phyloP scores from a whole-genome alignment of 1,140 invertebrate genomes.

The Pentalonia nigronervosa region DNA sequence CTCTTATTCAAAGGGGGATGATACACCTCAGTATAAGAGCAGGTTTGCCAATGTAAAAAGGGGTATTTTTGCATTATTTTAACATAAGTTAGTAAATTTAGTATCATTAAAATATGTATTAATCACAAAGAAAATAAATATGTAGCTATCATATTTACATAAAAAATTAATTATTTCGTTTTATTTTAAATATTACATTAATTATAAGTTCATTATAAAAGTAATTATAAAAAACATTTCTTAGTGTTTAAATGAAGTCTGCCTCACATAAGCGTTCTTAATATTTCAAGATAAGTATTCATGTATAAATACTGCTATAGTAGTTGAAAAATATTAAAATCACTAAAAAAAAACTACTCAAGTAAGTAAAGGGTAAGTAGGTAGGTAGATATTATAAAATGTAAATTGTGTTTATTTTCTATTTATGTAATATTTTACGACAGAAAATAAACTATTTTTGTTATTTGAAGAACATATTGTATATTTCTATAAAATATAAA shows the following conservation, averaged over 20 bases:
- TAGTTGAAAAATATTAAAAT: not conserved
- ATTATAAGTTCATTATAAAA: not conserved
- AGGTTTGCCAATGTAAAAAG: constrained; percentile 32
- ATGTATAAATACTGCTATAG: not conserved
- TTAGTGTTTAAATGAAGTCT: not conserved
- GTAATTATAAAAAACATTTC: not conserved
- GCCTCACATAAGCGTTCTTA: not conserved
- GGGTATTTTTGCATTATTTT: constrained; percentile 31
- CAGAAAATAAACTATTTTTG: not conserved
- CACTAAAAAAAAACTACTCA: not conserved
- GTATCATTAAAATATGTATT: not conserved
- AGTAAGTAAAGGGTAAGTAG: not conserved
- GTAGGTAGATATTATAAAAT: not conserved
- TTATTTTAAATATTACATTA: not conserved
- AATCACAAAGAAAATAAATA: not conserved
- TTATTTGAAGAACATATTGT: not conserved
- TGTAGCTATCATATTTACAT: not conserved
- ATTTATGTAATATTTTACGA: constrained; percentile 4
- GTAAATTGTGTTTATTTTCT: constrained; percentile 10
- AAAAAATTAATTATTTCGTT: constrained; percentile 8
- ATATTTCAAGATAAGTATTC: not conserved
- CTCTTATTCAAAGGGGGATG: constrained; percentile 14
- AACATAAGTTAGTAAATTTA: constrained; percentile 33
- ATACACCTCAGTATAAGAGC: not conserved
- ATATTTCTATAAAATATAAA: not conserved